phyloP scores from a whole-genome alignment of 2,888 invertebrate species.

The Linyphia triangularis region DNA sequence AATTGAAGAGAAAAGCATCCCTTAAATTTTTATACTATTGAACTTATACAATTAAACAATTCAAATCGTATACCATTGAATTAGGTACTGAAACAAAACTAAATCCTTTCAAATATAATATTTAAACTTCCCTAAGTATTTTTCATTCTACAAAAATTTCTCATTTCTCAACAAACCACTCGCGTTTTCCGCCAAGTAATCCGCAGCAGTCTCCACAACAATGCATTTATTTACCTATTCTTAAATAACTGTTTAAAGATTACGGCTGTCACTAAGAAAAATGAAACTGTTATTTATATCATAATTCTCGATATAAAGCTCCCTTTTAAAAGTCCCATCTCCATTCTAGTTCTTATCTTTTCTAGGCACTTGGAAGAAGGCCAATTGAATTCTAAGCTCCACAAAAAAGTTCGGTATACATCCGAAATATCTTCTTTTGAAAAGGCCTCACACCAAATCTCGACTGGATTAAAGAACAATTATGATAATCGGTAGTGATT shows the following conservation, averaged over 20 bases:
- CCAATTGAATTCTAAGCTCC: slow-evolving; percentile 48
- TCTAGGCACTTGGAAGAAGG: slow-evolving; percentile 10
- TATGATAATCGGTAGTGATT: slow-evolving; percentile 61
- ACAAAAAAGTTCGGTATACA: background rate
- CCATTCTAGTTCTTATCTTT: slow-evolving; percentile 17
- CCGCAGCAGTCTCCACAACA: background rate
- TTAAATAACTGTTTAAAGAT: slow-evolving; percentile 9
- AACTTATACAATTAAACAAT: too few relatives aligned
- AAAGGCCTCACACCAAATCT: background rate
- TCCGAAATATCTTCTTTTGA: slow-evolving; percentile 9
- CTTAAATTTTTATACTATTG: too few relatives aligned
- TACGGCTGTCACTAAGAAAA: slow-evolving; percentile 20
- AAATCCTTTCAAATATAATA: too few relatives aligned
- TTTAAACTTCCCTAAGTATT: background rate
- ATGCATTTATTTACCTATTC: slow-evolving; percentile 13
- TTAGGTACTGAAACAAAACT: too few relatives aligned
- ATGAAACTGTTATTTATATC: slow-evolving; percentile 19
- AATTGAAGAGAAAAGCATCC: too few relatives aligned
- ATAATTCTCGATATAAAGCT: slow-evolving; percentile 11
- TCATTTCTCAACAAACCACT: background rate
- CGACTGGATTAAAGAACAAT: slow-evolving; percentile 56
- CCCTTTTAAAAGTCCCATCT: background rate
- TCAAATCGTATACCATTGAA: too few relatives aligned
- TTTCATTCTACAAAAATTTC: background rate
- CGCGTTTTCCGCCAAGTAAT: background rate